phyloP scores from a whole-genome alignment of 2,888 invertebrate species.

The Amphipoea lucens region DNA sequence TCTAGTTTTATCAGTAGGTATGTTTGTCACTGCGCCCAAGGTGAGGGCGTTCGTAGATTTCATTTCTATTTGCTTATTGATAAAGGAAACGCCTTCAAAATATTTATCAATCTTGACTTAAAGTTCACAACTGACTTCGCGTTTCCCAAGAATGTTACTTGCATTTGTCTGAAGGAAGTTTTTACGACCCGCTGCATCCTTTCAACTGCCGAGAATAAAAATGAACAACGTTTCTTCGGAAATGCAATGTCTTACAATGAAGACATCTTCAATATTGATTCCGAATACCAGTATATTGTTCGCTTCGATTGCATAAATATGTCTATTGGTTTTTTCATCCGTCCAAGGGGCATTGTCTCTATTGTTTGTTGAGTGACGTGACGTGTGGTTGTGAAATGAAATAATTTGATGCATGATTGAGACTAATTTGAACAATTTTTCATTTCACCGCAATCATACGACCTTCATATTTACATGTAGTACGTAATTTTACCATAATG shows the following conservation, averaged over 20 bases:
- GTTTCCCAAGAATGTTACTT: constrained; percentile 29
- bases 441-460: constrained; percentile 71
- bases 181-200: constrained; percentile 52
- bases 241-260: constrained; percentile 54
- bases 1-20: constrained; percentile 69
- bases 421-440: constrained; percentile 76
- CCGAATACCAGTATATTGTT: constrained; percentile 63
- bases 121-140: constrained; percentile 10
- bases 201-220: constrained; percentile 59
- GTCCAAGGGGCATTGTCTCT: constrained; percentile 58
- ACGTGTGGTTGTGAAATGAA: constrained; percentile 70
- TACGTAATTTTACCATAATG: constrained; percentile 44
- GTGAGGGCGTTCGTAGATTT: constrained; percentile 68
- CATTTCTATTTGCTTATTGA: constrained; percentile 61
- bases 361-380: constrained; percentile 59
- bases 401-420: constrained; percentile 70
- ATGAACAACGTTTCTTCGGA: constrained; percentile 59
- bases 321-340: constrained; percentile 56
- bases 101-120: constrained; percentile 37
- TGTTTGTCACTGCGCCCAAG: constrained; percentile 72
- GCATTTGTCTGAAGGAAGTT: constrained; percentile 57
- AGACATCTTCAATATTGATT: constrained; percentile 65
- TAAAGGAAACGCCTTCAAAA: constrained; percentile 56
- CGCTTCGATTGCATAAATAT: constrained; percentile 61
- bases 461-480: constrained; percentile 67